Base-by-base conservation (phyloP, 2,888 invertebrate genomes). In the Calephelis perditalis region DNA sequence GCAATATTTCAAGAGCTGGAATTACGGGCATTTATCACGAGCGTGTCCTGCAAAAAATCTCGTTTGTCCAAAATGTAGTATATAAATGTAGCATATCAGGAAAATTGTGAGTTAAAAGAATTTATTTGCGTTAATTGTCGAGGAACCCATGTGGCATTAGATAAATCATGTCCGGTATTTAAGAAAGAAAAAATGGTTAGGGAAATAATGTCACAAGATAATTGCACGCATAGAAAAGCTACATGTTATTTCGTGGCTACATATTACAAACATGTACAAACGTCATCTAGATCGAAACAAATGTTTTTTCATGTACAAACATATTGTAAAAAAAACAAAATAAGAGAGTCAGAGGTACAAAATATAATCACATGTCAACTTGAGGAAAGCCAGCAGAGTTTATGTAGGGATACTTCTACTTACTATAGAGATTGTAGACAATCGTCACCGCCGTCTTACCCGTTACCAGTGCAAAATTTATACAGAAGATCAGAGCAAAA, bases 131-230 rank as follows among this genome's bases (percentile, higher is more conserved):
- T 49, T 5, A 49, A 49, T 26, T 49, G 49, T 26, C 8, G 49
- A 9, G 49, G 49, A 49, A 15, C 15, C 15, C 49, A 49, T 26
- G 15, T 49, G 49, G 49, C 49, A 6, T 49, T 49, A 49, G 49
- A 49, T 5, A 49, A 49, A 15, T 49, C 49, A 0, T 49, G 49
- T 26, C 26, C 49, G 5, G 5, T 49, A 8, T 49, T 49, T 26
- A 49, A 49, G 15, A 49, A 49, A 49, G 49, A 49, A 49, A 49
- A 26, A 26, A 7, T 26, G 26, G 2, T 49, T 6, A 49, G 49
- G 15, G 49, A 49, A 49, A 49, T 49, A 49, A 49, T 49, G 49
- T 49, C 26, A 3, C 49, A 49, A 26, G 15, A 49, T 26, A 49
- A 49, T 15, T 49, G 15, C 8, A 49, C 49, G 5, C 15, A 49